A percentile compares a stretch with the other conserved stretches of the same genome.
These are phyloP conservation scores for human (Homo sapiens) DNA, from an alignment of 2,113 vertebrate genomes.

Conservation along the genomic window DNA sequence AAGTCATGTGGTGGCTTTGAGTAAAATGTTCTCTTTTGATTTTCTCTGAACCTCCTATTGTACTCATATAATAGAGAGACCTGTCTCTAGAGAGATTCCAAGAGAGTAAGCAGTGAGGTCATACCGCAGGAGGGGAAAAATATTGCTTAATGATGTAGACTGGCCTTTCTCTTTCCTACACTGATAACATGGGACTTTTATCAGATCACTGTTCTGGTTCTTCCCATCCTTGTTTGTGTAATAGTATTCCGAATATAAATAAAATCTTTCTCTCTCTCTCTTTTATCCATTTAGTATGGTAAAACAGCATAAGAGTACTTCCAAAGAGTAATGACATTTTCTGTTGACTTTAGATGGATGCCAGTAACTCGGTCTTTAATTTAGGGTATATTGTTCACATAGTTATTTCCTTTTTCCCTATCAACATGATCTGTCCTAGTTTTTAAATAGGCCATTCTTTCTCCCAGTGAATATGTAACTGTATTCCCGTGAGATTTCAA, in stretches of 20 bases:
- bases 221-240: background rate
- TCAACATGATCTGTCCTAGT: conserved; percentile 73
- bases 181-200: background rate
- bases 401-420: conserved; percentile 28
- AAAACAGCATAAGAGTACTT: conserved; percentile 20
- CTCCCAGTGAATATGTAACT: conserved; percentile 15
- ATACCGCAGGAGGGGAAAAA: fast-evolving
- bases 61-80: background rate
- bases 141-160: background rate
- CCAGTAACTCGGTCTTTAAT: conserved; percentile 39
- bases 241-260: conserved; percentile 25
- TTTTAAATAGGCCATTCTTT: conserved; percentile 76
- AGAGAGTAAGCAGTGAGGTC: background rate
- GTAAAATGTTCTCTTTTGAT: background rate
- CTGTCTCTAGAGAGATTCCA: background rate
- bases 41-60: background rate
- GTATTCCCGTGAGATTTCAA: conserved; percentile 60
- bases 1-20: background rate
- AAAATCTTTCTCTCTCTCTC: background rate
- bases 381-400: conserved; percentile 45
- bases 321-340: conserved; percentile 59
- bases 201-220: background rate
- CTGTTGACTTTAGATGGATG: conserved; percentile 46
- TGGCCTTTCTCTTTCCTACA: background rate
- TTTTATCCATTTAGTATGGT: background rate